A percentile compares a stretch with the other conserved stretches of the same genome.
These are phyloP conservation scores for Gracilinanus agilis DNA, from an alignment of 2,113 vertebrate species.

Conservation along the genomic window DNA sequence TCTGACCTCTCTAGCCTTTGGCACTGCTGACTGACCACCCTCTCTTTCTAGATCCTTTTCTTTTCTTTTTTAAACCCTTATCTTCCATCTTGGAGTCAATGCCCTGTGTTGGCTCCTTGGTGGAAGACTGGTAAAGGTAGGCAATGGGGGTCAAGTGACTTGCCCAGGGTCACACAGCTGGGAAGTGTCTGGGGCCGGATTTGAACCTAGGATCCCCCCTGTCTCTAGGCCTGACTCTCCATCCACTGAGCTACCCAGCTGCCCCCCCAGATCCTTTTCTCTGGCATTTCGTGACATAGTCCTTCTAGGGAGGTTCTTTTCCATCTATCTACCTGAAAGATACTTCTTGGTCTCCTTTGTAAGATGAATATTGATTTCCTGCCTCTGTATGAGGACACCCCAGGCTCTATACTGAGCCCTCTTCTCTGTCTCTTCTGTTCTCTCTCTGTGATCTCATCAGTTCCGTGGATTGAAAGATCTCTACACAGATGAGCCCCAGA, in stretches of 20 bases:
- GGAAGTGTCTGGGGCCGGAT: no score
- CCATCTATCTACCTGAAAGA: background rate
- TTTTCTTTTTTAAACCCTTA: no score
- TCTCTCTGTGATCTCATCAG: background rate
- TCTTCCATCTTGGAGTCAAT: no score
- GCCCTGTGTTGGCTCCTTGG: no score
- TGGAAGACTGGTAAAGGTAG: no score
- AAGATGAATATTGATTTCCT: background rate
- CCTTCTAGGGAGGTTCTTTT: background rate
- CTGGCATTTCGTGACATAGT: background rate
- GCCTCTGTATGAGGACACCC: background rate
- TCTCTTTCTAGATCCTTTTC: background rate
- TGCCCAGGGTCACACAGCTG: no score
- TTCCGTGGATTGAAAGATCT: background rate
- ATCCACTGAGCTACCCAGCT: no score
- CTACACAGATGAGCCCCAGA: background rate
- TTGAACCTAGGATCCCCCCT: no score
- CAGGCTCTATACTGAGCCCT: background rate
- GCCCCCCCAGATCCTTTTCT: background rate
- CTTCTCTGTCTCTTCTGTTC: background rate
- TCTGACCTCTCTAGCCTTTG: background rate
- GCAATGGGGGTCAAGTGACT: no score
- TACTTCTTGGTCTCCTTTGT: background rate
- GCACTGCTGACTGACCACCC: background rate
- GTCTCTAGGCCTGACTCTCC: no score